Evolutionary conservation across 2,888 invertebrate species (phyloP).

Genomic region (Coecobrya sp.): DNA sequence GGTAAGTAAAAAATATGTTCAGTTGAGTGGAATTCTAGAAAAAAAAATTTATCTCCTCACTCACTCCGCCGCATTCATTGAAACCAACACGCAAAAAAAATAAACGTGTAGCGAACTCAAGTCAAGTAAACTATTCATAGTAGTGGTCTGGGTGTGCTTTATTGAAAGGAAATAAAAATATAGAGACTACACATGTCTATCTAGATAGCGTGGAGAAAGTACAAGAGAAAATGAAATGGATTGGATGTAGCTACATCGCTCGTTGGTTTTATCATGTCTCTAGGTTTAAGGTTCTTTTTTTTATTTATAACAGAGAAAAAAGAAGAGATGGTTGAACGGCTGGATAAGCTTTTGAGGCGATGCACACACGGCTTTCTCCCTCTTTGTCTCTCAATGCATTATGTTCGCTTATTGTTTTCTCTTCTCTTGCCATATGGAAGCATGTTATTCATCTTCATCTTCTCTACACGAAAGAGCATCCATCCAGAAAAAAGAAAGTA

Average conservation of each 20-base stretch:
- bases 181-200: neutral
- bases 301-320: too few species aligned
- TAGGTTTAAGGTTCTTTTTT: constrained; percentile 47
- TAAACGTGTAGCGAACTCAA: too few species aligned
- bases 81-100: too few species aligned
- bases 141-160: too few species aligned
- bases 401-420: neutral
- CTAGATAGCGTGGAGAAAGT: neutral
- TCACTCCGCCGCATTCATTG: too few species aligned
- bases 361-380: neutral
- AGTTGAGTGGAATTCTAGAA: too few species aligned
- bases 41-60: too few species aligned
- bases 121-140: too few species aligned
- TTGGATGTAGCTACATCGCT: constrained; percentile 34
- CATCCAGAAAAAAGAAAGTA: constrained; percentile 17
- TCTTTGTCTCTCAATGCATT: neutral
- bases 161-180: neutral
- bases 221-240: constrained; percentile 58
- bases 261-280: constrained; percentile 59
- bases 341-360: constrained; percentile 39
- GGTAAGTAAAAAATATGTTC: too few species aligned
- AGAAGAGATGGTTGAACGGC: constrained; percentile 34
- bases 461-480: neutral
- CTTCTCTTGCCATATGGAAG: constrained; percentile 55
- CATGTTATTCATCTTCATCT: constrained; percentile 64